phyloP scores from a whole-genome alignment of 2,888 invertebrate species.

The Quadroppia sp. region DNA sequence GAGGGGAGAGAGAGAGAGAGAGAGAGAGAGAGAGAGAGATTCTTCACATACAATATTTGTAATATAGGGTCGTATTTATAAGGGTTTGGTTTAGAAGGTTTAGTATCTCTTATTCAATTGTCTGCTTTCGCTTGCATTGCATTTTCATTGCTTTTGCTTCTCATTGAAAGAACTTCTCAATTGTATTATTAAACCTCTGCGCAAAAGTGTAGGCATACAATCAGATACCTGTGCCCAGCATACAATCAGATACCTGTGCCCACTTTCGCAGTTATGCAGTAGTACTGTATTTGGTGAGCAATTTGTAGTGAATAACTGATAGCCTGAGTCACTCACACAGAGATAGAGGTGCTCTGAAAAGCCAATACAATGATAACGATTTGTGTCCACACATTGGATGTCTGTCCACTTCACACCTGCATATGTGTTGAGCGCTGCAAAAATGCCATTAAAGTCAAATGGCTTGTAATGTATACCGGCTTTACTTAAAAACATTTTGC shows the following conservation, averaged over 20 bases:
- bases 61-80: constrained; percentile 1
- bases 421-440: background rate
- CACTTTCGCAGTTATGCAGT: background rate
- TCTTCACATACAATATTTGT: background rate
- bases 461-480: background rate
- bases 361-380: constrained; percentile 15
- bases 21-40: background rate
- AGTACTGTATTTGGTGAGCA: background rate
- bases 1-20: background rate
- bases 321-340: background rate
- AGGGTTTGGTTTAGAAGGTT: background rate
- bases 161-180: background rate
- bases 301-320: constrained; percentile 11
- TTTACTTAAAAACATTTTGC: background rate
- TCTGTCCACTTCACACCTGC: constrained; percentile 4
- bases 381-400: background rate
- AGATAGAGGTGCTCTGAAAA: background rate
- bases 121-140: background rate
- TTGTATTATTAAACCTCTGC: background rate
- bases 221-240: background rate
- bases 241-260: background rate
- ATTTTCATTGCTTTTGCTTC: background rate
- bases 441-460: constrained; percentile 17
- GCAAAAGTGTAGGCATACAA: background rate
- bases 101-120: constrained; percentile 4